Evolutionary conservation across 2,113 vertebrate genomes (phyloP).

Genomic region (Chaetorhynchus papuensis): DNA sequence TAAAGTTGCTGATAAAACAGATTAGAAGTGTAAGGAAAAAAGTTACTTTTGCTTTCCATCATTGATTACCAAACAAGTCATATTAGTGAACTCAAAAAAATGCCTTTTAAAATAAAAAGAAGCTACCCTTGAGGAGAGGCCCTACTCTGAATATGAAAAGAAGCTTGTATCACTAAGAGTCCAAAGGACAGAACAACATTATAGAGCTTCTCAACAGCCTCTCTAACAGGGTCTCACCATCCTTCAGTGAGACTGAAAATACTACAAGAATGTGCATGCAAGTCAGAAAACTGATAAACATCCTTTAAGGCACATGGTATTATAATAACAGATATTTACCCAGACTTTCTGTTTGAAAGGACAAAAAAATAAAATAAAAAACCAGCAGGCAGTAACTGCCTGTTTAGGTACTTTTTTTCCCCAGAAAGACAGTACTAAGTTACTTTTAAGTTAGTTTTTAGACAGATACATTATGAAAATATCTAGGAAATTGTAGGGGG

Average conservation of each 20-base stretch:
- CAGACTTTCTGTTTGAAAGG: background rate
- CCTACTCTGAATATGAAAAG: background rate
- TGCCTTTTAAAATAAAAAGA: background rate
- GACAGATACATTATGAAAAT: background rate
- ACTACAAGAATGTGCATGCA: background rate
- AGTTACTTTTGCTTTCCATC: background rate
- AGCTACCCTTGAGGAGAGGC: background rate
- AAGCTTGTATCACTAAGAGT: background rate
- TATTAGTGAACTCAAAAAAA: background rate
- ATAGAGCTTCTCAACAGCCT: background rate
- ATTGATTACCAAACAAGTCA: background rate
- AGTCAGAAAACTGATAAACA: background rate
- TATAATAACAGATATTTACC: background rate
- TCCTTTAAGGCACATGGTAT: background rate
- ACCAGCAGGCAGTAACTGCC: background rate
- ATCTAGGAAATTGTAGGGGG: background rate
- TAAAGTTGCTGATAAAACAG: constrained; percentile 27
- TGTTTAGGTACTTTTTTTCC: background rate
- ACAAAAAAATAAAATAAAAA: background rate
- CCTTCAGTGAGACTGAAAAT: background rate
- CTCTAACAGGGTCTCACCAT: background rate
- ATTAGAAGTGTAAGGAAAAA: background rate
- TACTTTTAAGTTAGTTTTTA: background rate
- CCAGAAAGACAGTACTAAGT: background rate
- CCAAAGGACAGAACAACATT: background rate